phyloP scores from a whole-genome alignment of 92 coral and sea anemone species.

The Umimayanthus chanpuru region DNA sequence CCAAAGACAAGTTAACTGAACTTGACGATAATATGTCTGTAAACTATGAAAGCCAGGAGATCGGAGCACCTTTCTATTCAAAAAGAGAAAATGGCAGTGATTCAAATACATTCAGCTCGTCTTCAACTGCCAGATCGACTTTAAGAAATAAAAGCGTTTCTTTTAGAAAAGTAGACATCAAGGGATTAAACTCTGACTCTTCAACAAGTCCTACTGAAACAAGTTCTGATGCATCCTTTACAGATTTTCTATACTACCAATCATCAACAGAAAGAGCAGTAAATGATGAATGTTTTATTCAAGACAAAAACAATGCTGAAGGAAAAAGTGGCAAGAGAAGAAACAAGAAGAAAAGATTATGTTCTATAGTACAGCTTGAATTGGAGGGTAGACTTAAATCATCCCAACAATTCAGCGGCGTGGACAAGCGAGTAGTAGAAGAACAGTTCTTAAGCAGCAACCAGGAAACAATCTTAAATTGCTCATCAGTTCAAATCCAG shows the following conservation, averaged over 20 bases:
- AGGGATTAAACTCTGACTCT: background rate
- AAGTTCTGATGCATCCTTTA: background rate
- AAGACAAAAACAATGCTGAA: background rate
- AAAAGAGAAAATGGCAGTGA: too few species aligned
- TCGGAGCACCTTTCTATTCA: too few species aligned
- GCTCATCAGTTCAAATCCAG: background rate
- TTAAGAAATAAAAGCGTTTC: slow-evolving; percentile 6
- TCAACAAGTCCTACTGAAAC: background rate
- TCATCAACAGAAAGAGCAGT: background rate
- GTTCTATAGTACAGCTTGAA: background rate
- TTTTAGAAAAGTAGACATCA: background rate
- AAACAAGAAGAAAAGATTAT: background rate
- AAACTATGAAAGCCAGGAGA: too few species aligned
- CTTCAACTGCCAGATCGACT: background rate
- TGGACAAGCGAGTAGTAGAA: background rate
- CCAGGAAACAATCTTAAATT: background rate
- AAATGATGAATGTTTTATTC: background rate
- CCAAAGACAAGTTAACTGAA: background rate
- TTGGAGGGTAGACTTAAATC: background rate
- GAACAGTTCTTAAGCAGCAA: background rate
- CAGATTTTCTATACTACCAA: background rate
- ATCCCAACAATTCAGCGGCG: background rate
- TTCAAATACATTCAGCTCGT: too few species aligned
- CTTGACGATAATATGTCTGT: too few species aligned
- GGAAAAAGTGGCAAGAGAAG: background rate